Evolutionary conservation across 2,888 invertebrate genomes (phyloP), one percentile per base, ranked within the genome.

Genomic region (Eristalis tenax): DNA sequence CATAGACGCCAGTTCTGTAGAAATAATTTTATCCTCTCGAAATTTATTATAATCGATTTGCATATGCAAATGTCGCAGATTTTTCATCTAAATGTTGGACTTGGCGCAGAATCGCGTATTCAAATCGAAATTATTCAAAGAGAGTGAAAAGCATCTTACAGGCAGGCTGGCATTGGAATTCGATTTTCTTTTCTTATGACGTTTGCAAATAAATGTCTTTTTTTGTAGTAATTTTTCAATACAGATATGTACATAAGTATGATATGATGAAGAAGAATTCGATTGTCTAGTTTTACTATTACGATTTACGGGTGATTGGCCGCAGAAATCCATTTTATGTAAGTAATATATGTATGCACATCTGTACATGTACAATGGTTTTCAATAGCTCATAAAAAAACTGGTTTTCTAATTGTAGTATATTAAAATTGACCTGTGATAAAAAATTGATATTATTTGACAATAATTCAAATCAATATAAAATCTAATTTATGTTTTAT

Each of bases 31-130:
- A 89, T 89, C 89, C 89, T 89, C 90, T 89, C 89, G 90, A 89
- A 91, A 92, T 92, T 92, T 91, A 91, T 92, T 90, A 90, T 91
- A 91, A 91, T 90, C 90, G 91, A 92, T 92, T 92, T 92, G 91
- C 92, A 91, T 92, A 92, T 92, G 92, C 92, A 92, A 92, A 92
- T 92, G 91, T 90, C 89, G 90, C 90, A 90, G 91, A 92, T 92
- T 92, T 92, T 92, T 92, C 92, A 92, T 91, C 83, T 79, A 70
- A 79, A 78, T 83, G 83, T 85, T 77, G 83, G 88, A 86, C 80
- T 85, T 83, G 82, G 76, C 87, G 88, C 89, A 90, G 82, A 89
- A 90, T 90, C 89, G 88, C 89, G 88, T 88, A 89, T 86, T 89
- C 89, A 90, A 90, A 92, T 91, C 90, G 91, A 91, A 92, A 92